phyloP scores from a whole-genome alignment of 2,113 vertebrate genomes.

The Asarcornis scutulata region DNA sequence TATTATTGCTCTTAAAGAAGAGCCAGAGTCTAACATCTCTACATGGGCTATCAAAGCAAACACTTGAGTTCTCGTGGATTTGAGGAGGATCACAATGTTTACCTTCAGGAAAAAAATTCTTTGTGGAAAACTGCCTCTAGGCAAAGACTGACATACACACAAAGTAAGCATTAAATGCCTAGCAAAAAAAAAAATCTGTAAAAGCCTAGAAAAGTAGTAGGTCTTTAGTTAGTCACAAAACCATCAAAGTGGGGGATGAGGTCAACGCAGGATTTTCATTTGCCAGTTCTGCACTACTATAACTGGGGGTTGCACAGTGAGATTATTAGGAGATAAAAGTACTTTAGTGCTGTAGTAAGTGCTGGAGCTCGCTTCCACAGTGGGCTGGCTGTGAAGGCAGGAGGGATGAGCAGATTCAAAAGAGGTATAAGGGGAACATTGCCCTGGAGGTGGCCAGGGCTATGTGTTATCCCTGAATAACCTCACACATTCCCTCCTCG shows the following conservation, averaged over 20 bases:
- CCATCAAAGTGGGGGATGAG: neutral
- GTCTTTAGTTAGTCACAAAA: neutral
- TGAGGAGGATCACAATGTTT: neutral
- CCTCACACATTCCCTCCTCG: neutral
- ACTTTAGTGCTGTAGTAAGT: neutral
- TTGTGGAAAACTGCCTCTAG: neutral
- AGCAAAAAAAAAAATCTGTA: neutral
- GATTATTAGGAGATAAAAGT: neutral
- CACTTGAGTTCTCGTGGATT: neutral
- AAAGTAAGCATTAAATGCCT: neutral
- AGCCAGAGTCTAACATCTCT: neutral
- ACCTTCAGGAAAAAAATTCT: neutral
- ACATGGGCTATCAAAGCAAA: neutral
- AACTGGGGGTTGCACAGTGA: neutral
- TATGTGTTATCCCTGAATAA: neutral
- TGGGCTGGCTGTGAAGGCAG: neutral
- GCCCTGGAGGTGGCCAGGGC: neutral
- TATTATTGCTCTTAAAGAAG: neutral
- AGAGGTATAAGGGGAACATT: neutral
- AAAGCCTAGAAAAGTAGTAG: neutral
- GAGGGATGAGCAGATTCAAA: neutral
- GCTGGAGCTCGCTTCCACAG: neutral
- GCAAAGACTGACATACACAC: neutral
- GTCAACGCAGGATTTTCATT: neutral
- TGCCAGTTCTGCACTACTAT: neutral